phyloP scores from a whole-genome alignment of 2,113 vertebrate genomes.

The Coturnix japonica region DNA sequence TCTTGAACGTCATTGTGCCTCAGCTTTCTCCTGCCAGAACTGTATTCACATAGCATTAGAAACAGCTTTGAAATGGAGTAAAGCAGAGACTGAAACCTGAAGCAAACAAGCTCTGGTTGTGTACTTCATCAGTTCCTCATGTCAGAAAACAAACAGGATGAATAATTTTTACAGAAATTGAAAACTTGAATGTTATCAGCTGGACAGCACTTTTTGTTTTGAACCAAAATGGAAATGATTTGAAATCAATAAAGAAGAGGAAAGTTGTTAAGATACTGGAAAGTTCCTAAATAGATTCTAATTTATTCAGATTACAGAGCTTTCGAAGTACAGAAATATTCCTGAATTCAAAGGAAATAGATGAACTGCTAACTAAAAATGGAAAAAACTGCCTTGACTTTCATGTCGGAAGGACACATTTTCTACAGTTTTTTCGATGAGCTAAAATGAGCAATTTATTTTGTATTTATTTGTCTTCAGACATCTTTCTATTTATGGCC shows the following conservation, averaged over 20 bases:
- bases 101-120: background rate
- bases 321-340: slow-evolving; percentile 65
- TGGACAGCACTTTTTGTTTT: slow-evolving; percentile 1
- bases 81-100: background rate
- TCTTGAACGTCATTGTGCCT: background rate
- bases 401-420: slow-evolving; percentile 49
- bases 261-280: slow-evolving; percentile 62
- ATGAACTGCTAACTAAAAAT: slow-evolving; percentile 66
- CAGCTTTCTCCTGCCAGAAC: background rate
- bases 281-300: slow-evolving; percentile 50
- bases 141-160: background rate
- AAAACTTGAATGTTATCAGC: slow-evolving; percentile 29
- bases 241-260: slow-evolving; percentile 30
- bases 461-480: slow-evolving; percentile 67
- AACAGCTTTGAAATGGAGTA: background rate
- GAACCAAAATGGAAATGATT: slow-evolving; percentile 29
- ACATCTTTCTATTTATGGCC: slow-evolving; percentile 67
- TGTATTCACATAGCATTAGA: background rate
- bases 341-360: slow-evolving; percentile 57
- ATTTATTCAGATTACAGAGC: slow-evolving; percentile 60
- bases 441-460: slow-evolving; percentile 63
- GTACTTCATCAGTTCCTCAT: background rate
- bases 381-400: slow-evolving; percentile 56
- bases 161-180: slow-evolving; percentile 1
- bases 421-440: slow-evolving; percentile 33